These are phyloP conservation scores for Parnassius smintheus DNA, from an alignment of 2,888 invertebrate species.

Conservation along the genomic window DNA sequence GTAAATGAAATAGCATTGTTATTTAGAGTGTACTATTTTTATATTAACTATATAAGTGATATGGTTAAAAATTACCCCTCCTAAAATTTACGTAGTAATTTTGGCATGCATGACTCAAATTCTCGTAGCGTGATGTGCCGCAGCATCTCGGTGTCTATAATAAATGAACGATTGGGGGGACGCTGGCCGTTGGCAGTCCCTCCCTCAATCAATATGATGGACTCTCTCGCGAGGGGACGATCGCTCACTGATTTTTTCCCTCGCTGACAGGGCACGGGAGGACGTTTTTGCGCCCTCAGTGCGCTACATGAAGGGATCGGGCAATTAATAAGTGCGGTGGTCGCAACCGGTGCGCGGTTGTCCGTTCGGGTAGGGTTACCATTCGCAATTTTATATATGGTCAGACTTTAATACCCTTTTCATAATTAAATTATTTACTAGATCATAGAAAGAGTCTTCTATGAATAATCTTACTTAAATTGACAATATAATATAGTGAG, in stretches of 20 bases:
- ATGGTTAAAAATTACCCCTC: too few relatives aligned
- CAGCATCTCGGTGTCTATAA: conserved; percentile 80
- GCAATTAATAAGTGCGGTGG: conserved; percentile 76
- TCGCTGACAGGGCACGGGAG: conserved; percentile 79
- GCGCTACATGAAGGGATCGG: conserved; percentile 67
- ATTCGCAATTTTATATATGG: conserved; percentile 24
- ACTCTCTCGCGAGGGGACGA: conserved; percentile 81
- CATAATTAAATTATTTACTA: too few relatives aligned
- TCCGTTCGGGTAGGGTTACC: conserved; percentile 17
- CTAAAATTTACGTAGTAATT: too few relatives aligned
- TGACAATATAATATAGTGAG: too few relatives aligned
- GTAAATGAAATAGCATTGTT: too few relatives aligned
- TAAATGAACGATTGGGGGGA: conserved; percentile 79
- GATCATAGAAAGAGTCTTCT: too few relatives aligned
- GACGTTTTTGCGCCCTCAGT: conserved; percentile 77
- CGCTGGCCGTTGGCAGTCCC: conserved; percentile 80
- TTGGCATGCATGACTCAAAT: conserved; percentile 20
- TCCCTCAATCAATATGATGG: conserved; percentile 83
- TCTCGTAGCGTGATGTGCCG: conserved; percentile 40
- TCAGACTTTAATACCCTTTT: background rate
- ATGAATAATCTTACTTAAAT: too few relatives aligned
- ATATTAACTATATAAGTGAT: too few relatives aligned
- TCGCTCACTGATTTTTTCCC: conserved; percentile 82
- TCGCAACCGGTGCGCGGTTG: conserved; percentile 39
- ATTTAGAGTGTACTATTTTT: too few relatives aligned